phyloP scores from a whole-genome alignment of 2,888 invertebrate genomes.

The Laothoe populi region DNA sequence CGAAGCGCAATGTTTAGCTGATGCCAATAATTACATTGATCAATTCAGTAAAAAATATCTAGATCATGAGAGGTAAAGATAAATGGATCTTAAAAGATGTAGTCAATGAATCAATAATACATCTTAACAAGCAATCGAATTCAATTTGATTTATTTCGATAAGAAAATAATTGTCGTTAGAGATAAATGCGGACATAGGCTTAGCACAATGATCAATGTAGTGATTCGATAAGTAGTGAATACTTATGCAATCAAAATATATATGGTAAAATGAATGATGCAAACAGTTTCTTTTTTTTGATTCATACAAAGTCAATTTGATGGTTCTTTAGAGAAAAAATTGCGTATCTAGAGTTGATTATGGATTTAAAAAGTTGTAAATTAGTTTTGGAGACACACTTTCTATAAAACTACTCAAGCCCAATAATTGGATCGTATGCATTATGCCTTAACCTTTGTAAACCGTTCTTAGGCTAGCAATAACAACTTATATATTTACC shows the following conservation, averaged over 20 bases:
- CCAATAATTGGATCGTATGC: too few species aligned
- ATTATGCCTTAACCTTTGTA: too few species aligned
- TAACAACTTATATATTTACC: slow-evolving; percentile 84
- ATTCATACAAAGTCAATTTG: too few species aligned
- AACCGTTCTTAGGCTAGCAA: background rate
- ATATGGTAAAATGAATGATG: too few species aligned
- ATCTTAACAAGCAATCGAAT: slow-evolving; percentile 4
- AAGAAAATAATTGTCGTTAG: background rate
- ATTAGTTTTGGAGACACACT: too few species aligned
- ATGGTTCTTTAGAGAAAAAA: too few species aligned
- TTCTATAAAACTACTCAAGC: too few species aligned
- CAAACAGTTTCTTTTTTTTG: too few species aligned
- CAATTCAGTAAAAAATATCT: background rate
- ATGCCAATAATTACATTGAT: background rate
- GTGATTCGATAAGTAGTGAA: background rate
- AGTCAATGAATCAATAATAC: background rate
- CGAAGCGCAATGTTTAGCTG: slow-evolving; percentile 2
- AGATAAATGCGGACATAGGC: background rate
- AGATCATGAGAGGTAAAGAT: too few species aligned
- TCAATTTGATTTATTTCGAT: slow-evolving; percentile 2
- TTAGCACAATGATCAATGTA: background rate
- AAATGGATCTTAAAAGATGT: background rate
- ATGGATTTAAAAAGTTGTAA: too few species aligned
- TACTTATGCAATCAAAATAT: too few species aligned
- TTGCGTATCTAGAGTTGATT: too few species aligned